phyloP scores from a whole-genome alignment of 2,797 vertebrate genomes.

The Petrocephalus sullivani region DNA sequence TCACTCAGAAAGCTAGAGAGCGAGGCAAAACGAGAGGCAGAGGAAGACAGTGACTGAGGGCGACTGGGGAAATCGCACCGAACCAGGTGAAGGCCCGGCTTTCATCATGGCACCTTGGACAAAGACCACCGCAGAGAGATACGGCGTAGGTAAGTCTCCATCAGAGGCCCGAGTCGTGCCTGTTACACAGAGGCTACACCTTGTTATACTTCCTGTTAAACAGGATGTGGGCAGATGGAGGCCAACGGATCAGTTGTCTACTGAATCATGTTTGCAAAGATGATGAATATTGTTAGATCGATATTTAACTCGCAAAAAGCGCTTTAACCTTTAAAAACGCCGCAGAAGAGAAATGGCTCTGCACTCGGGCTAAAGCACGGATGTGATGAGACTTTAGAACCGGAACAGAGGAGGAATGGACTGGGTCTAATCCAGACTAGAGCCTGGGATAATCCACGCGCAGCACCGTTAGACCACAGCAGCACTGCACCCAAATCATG shows the following conservation, averaged over 20 bases:
- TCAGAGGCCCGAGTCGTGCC: background rate
- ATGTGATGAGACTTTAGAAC: background rate
- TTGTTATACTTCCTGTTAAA: conserved; percentile 22
- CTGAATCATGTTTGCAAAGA: background rate
- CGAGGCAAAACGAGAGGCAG: background rate
- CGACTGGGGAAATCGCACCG: background rate
- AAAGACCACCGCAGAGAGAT: conserved; percentile 21
- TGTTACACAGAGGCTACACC: background rate
- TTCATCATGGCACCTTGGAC: conserved; percentile 24
- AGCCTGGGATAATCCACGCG: background rate
- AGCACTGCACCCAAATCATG: background rate
- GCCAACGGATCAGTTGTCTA: conserved; percentile 6
- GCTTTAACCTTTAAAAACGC: background rate
- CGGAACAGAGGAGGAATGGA: background rate
- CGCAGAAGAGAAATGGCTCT: background rate
- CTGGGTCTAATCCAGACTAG: background rate
- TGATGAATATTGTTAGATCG: background rate
- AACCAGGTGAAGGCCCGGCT: background rate
- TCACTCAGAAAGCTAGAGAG: conserved; percentile 17
- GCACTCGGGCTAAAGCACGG: background rate
- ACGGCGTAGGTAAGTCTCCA: conserved; percentile 22
- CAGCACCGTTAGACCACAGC: background rate
- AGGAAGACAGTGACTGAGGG: background rate
- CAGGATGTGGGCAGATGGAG: conserved; percentile 24
- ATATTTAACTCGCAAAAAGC: background rate